Conservation (phyloP, 2,888 invertebrate species). For the Lamellibrachia columna region DNA sequence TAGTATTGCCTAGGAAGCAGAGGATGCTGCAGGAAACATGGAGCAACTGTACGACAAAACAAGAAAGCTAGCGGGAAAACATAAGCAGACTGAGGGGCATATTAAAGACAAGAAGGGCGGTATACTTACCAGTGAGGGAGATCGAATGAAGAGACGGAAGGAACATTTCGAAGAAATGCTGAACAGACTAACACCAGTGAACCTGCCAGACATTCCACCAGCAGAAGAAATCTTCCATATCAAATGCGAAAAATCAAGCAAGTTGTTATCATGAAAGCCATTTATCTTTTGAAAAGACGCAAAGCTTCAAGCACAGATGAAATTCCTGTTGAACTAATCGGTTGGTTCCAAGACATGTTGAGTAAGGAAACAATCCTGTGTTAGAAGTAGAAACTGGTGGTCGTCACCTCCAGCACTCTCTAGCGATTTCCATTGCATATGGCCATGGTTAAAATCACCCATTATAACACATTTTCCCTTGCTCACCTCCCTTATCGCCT, state of each 20-base stretch:
- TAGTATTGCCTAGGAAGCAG: conserved; percentile 14
- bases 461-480: too few species aligned
- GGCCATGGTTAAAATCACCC: too few species aligned
- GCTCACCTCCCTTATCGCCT: too few species aligned
- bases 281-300: background rate
- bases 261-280: background rate
- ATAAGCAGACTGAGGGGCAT: background rate
- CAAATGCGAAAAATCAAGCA: background rate
- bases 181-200: conserved; percentile 8
- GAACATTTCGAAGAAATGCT: conserved; percentile 19
- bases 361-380: too few species aligned
- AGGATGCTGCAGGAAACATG: conserved; percentile 21
- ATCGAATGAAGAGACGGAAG: conserved; percentile 20
- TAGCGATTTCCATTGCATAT: too few species aligned
- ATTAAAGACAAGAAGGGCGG: conserved; percentile 21
- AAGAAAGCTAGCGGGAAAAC: background rate
- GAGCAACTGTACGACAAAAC: background rate
- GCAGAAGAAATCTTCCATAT: background rate
- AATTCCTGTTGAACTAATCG: background rate
- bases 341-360: too few species aligned
- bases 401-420: too few species aligned
- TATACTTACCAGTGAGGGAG: background rate
- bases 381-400: too few species aligned
- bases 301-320: background rate
- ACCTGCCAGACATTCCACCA: background rate